These are phyloP conservation scores for Nomada fucata DNA, from an alignment of 2,888 invertebrate species.

Conservation along the genomic window DNA sequence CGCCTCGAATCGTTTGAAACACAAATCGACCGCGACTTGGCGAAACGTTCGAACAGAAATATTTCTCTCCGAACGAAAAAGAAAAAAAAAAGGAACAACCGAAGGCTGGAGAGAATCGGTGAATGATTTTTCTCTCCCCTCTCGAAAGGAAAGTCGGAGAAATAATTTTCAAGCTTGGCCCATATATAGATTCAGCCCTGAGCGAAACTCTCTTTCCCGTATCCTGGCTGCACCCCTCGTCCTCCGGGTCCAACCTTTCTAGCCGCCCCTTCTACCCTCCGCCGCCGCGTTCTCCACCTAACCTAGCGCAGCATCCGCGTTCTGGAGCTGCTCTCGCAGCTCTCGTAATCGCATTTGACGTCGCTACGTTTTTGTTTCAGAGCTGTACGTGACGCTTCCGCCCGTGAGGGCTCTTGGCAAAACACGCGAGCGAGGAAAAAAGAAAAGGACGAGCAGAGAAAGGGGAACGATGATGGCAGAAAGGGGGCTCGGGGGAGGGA, in stretches of 20 bases:
- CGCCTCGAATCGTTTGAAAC: no score
- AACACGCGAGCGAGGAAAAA: slow-evolving; percentile 74
- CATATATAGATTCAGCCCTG: slow-evolving; percentile 42
- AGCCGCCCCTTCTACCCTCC: slow-evolving; percentile 40
- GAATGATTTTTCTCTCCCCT: neutral
- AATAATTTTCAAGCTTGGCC: slow-evolving; percentile 18
- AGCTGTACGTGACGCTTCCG: slow-evolving; percentile 83
- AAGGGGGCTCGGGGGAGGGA: slow-evolving; percentile 8
- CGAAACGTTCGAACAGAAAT: no score
- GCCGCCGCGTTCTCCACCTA: slow-evolving; percentile 64
- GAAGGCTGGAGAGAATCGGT: neutral
- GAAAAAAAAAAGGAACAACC: no score
- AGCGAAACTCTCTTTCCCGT: slow-evolving; percentile 37
- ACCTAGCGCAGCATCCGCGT: slow-evolving; percentile 82
- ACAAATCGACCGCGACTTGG: no score
- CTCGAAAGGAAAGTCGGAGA: neutral
- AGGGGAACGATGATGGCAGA: slow-evolving; percentile 24
- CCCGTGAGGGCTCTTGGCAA: slow-evolving; percentile 78
- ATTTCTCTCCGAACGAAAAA: no score
- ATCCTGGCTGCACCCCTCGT: slow-evolving; percentile 43
- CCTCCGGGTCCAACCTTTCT: slow-evolving; percentile 47
- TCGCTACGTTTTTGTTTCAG: slow-evolving; percentile 84
- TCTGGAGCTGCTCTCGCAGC: slow-evolving; percentile 83
- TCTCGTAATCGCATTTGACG: slow-evolving; percentile 84
- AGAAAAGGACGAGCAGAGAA: slow-evolving; percentile 41